Evolutionary conservation across 2,797 vertebrate genomes (phyloP), one percentile per base, ranked within the genome.

Genomic region (Sebastes paucispinis): DNA sequence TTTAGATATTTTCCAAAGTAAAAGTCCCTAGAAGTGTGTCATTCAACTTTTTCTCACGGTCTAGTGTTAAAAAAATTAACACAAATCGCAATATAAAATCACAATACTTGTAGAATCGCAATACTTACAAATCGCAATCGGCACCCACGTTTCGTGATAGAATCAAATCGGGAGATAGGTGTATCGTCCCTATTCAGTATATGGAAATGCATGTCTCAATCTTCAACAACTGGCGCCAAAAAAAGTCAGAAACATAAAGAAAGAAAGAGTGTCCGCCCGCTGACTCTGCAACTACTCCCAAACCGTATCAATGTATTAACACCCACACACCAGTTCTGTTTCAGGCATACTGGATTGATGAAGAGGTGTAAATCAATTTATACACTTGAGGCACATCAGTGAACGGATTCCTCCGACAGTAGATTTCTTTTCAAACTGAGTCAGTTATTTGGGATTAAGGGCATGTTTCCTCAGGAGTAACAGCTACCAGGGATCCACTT

Each of bases 341-440:
- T 75, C n/a, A 62, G 39, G 65, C 65, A 63, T 43, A 11, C 50
- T 59, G 34, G 60, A 64, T 2, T 78, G 64, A 77, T 63, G 63
- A 64, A 34, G 32, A 47, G 60, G 36, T 60, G 50, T 69, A 65
- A 77, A 82, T 80, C 62, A 34, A 50, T 77, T 34, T 29, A 62
- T 47, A 31, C 60, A 80, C 75, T 69, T 31, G 20, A 64, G 67
- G 62, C 10, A 36, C 43, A 58, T 63, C 27, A 13, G 27, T 34
- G 34, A 2, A 8, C 47, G 1, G 29, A 58, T 60, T 74, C 47
- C 24, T 73, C 32, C 22, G 18, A 79, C 32, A 29, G 27, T 4
- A 4, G 16, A 24, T 59, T 34, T 60, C 27, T 57, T 11, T 67
- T 13, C 9, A 34, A 62, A 63, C 11, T 10, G 6, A 59, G 63